These are phyloP conservation scores for Tauraco hartlaubi DNA, from an alignment of 2,797 vertebrate genomes.

Conservation along the genomic window DNA sequence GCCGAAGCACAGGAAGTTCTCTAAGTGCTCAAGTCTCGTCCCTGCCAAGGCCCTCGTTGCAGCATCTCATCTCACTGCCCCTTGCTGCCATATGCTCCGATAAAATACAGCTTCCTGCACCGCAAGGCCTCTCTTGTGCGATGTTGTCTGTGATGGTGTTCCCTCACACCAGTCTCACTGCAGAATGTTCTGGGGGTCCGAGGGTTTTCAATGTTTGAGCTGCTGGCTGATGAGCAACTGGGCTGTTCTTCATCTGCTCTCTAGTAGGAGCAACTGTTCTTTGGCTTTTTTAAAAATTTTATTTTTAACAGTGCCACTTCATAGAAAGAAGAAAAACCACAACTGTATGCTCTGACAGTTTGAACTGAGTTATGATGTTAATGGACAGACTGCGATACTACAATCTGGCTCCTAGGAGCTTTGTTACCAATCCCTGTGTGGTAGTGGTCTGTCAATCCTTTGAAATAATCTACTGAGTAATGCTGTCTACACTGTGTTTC, in stretches of 20 bases:
- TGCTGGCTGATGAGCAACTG: background rate
- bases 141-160: accelerated
- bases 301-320: background rate
- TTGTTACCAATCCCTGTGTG: background rate
- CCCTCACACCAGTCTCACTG: background rate
- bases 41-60: background rate
- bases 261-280: background rate
- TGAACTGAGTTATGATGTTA: background rate
- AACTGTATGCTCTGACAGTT: background rate
- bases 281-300: background rate
- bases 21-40: background rate
- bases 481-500: background rate
- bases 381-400: background rate
- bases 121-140: accelerated
- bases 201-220: background rate
- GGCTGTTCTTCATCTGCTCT: background rate
- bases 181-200: accelerated
- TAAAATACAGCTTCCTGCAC: background rate
- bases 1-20: background rate
- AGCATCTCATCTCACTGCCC: background rate
- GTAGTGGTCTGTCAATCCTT: background rate
- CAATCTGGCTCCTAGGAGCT: background rate
- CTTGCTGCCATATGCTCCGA: background rate
- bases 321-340: background rate
- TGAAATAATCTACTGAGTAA: background rate